Evolutionary conservation across 2,113 vertebrate genomes (phyloP).

Genomic region (Ifrita kowaldi): DNA sequence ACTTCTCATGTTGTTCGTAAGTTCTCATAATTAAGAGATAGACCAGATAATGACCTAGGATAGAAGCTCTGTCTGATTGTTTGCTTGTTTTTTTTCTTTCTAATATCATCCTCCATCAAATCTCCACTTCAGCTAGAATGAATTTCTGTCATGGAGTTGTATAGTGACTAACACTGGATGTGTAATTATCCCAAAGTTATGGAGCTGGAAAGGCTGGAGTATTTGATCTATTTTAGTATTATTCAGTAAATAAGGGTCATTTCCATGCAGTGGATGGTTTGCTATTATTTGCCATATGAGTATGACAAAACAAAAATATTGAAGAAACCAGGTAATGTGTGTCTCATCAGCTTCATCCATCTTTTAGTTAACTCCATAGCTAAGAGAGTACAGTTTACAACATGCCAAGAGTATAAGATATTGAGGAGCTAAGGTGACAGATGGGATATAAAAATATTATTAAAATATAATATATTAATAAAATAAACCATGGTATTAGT

Average conservation of each 20-base stretch:
- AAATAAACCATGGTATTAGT: background rate
- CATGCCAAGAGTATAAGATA: background rate
- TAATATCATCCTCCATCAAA: background rate
- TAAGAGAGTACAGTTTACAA: background rate
- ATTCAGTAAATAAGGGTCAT: background rate
- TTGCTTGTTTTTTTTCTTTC: background rate
- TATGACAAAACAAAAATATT: background rate
- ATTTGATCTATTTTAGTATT: background rate
- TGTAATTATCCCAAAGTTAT: background rate
- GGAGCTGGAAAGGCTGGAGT: background rate
- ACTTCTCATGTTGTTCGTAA: background rate
- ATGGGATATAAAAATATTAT: background rate
- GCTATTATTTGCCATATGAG: background rate
- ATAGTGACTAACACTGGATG: background rate
- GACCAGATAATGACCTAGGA: background rate
- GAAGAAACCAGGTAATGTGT: background rate
- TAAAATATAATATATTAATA: background rate
- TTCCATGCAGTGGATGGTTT: background rate
- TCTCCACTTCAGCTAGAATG: background rate
- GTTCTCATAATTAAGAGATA: background rate
- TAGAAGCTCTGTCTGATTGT: background rate
- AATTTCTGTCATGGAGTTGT: background rate
- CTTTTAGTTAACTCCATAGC: background rate
- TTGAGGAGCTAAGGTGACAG: background rate
- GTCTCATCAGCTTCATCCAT: background rate